Conservation (phyloP, 2,888 invertebrate genomes). For the Orthosia gothica region DNA sequence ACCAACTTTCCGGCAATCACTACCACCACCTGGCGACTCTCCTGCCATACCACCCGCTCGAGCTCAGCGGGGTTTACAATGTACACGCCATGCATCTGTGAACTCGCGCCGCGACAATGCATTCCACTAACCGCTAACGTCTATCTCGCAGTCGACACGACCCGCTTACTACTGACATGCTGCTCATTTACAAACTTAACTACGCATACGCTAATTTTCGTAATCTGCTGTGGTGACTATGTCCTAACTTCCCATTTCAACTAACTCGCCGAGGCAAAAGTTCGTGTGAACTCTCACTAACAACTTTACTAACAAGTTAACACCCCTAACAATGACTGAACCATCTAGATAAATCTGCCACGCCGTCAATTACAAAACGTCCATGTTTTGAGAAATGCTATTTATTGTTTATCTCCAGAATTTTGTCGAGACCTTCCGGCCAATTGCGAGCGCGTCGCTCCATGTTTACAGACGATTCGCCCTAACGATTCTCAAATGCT, state of each 20-base stretch:
- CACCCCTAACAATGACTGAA: conserved; percentile 90
- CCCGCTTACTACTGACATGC: conserved; percentile 81
- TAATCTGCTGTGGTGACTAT: conserved; percentile 86
- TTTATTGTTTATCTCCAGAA: conserved; percentile 88
- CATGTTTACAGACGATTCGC: conserved; percentile 88
- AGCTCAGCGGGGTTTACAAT: conserved; percentile 93
- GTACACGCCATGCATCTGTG: conserved; percentile 96
- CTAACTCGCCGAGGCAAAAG: conserved; percentile 87
- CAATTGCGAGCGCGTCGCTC: conserved; percentile 85
- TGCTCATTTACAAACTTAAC: conserved; percentile 81
- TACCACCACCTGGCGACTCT: conserved; percentile 93
- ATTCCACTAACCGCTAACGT: conserved; percentile 89
- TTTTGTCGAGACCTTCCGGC: conserved; percentile 86
- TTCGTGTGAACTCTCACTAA: conserved; percentile 88
- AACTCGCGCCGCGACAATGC: conserved; percentile 92
- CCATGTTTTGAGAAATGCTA: conserved; percentile 87
- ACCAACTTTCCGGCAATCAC: conserved; percentile 92
- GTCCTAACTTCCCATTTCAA: conserved; percentile 85
- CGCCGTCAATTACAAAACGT: conserved; percentile 89
- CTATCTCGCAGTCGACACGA: conserved; percentile 79
- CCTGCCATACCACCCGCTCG: conserved; percentile 93
- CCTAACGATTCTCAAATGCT: conserved; percentile 90
- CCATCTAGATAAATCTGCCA: conserved; percentile 90
- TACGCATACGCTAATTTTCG: conserved; percentile 84
- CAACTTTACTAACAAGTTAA: conserved; percentile 90